Evolutionary conservation across 92 coral and sea anemone species (phyloP), one percentile per base, ranked within the genome.

Genomic region (Palythoa caribaeorum): DNA sequence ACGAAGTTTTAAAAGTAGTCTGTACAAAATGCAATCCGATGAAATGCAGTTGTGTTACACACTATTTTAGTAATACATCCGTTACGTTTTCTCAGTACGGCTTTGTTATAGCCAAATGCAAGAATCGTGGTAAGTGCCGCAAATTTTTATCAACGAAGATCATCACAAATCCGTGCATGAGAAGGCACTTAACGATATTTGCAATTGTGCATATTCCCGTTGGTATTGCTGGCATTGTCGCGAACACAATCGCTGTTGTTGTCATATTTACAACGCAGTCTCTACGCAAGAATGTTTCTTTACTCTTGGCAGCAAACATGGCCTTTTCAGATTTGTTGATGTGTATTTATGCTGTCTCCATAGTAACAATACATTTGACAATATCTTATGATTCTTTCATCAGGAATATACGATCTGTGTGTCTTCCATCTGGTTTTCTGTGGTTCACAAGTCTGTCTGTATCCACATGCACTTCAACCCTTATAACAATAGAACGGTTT

Each of bases 401-500:
- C 16, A 37, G 52, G 1, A 37, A 9, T 52, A 36, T 90, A 63
- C 40, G 71, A n/a, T 15, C 55, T 7, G 55, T 92, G 0, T 94
- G 96, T 51, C 85, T 93, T 8, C 83, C 89, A 0, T 54, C 92
- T 60, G 96, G 96, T 0, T 92, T 90, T 71, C 53, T 94, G 88
- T 92, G 96, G 96, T 80, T 83, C 9, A 38, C 77, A 60, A 92
- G 94, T 1, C 90, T 92, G 38, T 78, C 90, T 12, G 73, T 54
- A 1, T 91, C 93, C 1, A 84, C 92, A 19, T 78, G 78, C 54
- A 90, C 94, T 8, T 88, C 96, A 6, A 48, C 92, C 0, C 59
- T 94, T 28, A 60, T 94, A 14, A 92, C 96, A 9, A 54, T 80
- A 9, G 96, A 94, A 51, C 91, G 96, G n/a, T 94, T 92, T 83